Evolutionary conservation across 2,797 vertebrate genomes (phyloP).

Genomic region (Hyperoplus lanceolatus): DNA sequence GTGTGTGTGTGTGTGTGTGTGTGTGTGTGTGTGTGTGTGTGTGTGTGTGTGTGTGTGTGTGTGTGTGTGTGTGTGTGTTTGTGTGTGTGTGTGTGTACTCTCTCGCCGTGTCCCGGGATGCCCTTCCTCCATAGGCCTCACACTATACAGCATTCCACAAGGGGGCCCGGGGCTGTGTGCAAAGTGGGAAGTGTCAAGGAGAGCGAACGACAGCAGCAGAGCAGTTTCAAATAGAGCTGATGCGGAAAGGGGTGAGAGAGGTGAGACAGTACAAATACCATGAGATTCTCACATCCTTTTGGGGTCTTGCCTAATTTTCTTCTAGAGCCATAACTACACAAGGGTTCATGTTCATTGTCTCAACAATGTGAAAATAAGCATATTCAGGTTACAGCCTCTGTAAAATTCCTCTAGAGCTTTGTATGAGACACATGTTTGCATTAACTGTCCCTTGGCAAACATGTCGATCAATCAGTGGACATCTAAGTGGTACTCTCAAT

Average conservation of each 20-base stretch:
- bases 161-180: slow-evolving; percentile 75
- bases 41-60: slow-evolving; percentile 67
- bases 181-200: slow-evolving; percentile 75
- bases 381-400: not conserved
- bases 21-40: slow-evolving; percentile 69
- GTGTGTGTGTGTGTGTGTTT: slow-evolving; percentile 39
- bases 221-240: slow-evolving; percentile 61
- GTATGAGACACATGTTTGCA: not conserved
- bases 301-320: slow-evolving; percentile 20
- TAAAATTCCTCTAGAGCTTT: slow-evolving; percentile 11
- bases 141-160: slow-evolving; percentile 85
- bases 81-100: slow-evolving; percentile 36
- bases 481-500: not conserved
- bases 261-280: slow-evolving; percentile 24
- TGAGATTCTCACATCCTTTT: slow-evolving; percentile 12
- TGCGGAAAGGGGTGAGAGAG: slow-evolving; percentile 34
- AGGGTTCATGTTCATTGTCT: slow-evolving; percentile 14
- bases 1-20: slow-evolving; percentile 58
- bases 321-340: slow-evolving; percentile 25
- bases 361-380: slow-evolving; percentile 9
- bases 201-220: slow-evolving; percentile 53
- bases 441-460: not conserved
- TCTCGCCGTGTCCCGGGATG: slow-evolving; percentile 84
- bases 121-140: slow-evolving; percentile 83
- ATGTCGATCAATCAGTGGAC: not conserved